Base-by-base conservation (phyloP, 2,888 invertebrate species). In the Nemurella pictetii region DNA sequence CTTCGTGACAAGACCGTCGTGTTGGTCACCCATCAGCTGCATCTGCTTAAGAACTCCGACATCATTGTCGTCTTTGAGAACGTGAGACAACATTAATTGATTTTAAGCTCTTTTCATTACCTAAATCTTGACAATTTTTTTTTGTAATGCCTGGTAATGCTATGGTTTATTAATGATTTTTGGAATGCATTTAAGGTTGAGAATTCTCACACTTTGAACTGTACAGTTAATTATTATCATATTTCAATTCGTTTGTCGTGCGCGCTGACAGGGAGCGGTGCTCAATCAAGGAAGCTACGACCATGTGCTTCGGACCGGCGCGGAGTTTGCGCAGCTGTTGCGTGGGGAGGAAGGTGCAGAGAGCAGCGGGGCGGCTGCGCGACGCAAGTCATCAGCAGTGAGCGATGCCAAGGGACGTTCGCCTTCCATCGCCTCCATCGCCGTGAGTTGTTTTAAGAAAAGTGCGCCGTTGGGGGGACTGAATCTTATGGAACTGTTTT, bases 21-120 rank as follows among this genome's bases (percentile, higher is more conserved):
- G 75, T 89, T 92, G 27, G 91, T 92, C 84, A 93, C 92, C 0
- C 92, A 93, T 88, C 93, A 93, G 87, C 88, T 92, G n/a, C 92
- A 92, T 88, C 92, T 91, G 86, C 86, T 89, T 35, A 87, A 88
- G 26, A 86, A 88, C 75, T 89, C 89, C 0, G 88, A 89, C 83
- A 88, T 88, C 5, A 89, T 92, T 27, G 88, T 90, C 9, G 88
- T 91, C n/a, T 81, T 92, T 7, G 90, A 90, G 81, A 89, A 89
- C 35, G 92, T 90, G 86, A 89, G 89, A n/a, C n/a, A n/a, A n/a
- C n/a, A n/a, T n/a, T n/a, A n/a, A n/a, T n/a, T n/a, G n/a, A n/a
- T n/a, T n/a, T n/a, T n/a, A n/a, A n/a, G n/a, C n/a, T n/a, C n/a
- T n/a, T n/a, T n/a, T n/a, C n/a, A n/a, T n/a, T n/a, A n/a, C n/a